These are phyloP conservation scores for Hipposideros larvatus DNA, from an alignment of 2,797 vertebrate species.

Conservation along the genomic window DNA sequence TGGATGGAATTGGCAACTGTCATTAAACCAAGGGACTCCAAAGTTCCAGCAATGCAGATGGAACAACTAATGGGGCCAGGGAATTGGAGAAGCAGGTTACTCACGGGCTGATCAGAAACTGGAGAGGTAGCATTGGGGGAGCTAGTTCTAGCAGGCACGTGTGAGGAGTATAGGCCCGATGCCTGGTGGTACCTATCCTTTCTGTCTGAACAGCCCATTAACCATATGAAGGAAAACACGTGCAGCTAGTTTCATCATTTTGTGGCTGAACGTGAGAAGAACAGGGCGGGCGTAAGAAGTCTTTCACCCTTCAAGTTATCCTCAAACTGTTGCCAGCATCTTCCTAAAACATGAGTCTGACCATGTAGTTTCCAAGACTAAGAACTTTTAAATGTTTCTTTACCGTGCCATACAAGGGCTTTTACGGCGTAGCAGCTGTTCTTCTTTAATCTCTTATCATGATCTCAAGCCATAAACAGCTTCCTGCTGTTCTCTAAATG, in stretches of 20 bases:
- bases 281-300: background rate
- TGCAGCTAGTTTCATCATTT: background rate
- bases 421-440: background rate
- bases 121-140: background rate
- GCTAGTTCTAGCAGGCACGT: background rate
- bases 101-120: background rate
- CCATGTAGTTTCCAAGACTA: background rate
- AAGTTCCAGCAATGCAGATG: background rate
- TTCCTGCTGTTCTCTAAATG: conserved; percentile 22
- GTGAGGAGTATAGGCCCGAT: background rate
- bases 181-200: background rate
- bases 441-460: background rate
- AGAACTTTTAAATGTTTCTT: background rate
- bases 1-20: background rate
- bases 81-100: background rate
- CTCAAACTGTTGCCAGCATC: background rate
- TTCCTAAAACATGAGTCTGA: conserved; percentile 34
- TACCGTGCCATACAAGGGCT: background rate
- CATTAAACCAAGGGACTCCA: background rate
- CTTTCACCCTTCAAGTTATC: background rate
- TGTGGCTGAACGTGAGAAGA: background rate
- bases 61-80: background rate
- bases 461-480: background rate
- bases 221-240: background rate
- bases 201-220: background rate